phyloP scores from a whole-genome alignment of 2,888 invertebrate genomes.

The Thymelicus lineola region DNA sequence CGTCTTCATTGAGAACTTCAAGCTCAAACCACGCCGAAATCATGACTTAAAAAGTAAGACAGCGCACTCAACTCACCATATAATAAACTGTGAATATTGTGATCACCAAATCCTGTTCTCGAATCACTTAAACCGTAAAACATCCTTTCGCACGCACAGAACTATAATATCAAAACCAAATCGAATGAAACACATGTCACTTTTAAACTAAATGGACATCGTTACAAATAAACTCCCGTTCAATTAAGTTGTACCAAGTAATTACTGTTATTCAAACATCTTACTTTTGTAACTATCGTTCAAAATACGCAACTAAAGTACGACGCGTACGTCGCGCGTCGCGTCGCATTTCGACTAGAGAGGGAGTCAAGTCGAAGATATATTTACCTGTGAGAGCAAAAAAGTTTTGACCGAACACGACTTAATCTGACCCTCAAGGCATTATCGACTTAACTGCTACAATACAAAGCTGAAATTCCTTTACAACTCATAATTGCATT shows the following conservation, averaged over 20 bases:
- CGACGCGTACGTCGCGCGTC: conserved; percentile 40
- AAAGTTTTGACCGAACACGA: conserved; percentile 61
- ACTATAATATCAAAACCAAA: conserved; percentile 57
- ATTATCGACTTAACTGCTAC: conserved; percentile 40
- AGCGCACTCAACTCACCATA: conserved; percentile 60
- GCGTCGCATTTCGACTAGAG: conserved; percentile 75
- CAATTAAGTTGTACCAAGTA: conserved; percentile 33
- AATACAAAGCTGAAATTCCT: conserved; percentile 39
- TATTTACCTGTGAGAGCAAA: conserved; percentile 82
- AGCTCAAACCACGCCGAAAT: conserved; percentile 21
- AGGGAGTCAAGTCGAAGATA: conserved; percentile 65
- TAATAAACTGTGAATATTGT: conserved; percentile 47
- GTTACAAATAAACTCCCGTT: conserved; percentile 33
- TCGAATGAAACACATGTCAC: conserved; percentile 51
- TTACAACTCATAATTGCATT: conserved; percentile 56
- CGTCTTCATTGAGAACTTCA: neutral
- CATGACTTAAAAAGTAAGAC: conserved; percentile 25
- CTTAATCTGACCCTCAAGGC: conserved; percentile 46
- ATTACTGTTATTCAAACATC: conserved; percentile 19
- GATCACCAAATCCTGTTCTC: conserved; percentile 64
- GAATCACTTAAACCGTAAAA: conserved; percentile 48
- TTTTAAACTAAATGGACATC: conserved; percentile 30
- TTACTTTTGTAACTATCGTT: conserved; percentile 20
- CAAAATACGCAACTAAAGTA: neutral
- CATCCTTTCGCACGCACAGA: conserved; percentile 60